These are phyloP conservation scores for Parnassius orleans DNA, from an alignment of 2,888 invertebrate species.

Conservation along the genomic window DNA sequence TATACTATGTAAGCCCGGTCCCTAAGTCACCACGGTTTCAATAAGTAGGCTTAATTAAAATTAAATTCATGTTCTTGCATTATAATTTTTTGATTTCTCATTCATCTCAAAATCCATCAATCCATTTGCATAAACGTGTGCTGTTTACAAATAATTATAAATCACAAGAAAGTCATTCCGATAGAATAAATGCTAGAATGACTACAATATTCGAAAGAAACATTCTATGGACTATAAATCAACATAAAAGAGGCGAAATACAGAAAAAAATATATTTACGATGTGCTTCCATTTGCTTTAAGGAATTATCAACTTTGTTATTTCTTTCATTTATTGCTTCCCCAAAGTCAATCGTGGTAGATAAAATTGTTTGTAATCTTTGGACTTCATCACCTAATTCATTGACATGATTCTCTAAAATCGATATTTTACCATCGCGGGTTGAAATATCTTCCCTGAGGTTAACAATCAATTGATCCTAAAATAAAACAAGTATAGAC, in stretches of 20 bases:
- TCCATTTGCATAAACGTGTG: no score
- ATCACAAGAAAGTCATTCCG: not conserved
- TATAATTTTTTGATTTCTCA: no score
- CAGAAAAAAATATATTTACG: constrained; percentile 45
- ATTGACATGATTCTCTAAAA: constrained; percentile 68
- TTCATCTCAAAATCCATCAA: no score
- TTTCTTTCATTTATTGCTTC: constrained; percentile 54
- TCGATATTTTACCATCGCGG: constrained; percentile 58
- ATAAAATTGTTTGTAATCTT: constrained; percentile 50
- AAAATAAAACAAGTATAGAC: constrained; percentile 29
- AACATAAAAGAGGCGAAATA: constrained; percentile 2
- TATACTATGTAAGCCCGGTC: no score
- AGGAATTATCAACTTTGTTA: constrained; percentile 50
- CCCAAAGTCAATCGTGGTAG: constrained; percentile 50
- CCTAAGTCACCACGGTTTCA: no score
- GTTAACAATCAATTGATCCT: constrained; percentile 56
- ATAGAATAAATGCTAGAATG: not conserved
- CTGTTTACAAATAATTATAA: no score
- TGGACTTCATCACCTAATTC: constrained; percentile 61
- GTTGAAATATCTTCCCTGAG: constrained; percentile 52
- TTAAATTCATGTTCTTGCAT: not conserved
- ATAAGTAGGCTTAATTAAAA: not conserved
- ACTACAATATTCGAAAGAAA: not conserved
- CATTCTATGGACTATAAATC: not conserved
- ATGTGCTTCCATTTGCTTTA: constrained; percentile 63